Percentiles rank a stretch among this genome's conserved stretches.
Conservation (phyloP, 1,140 invertebrate species). For the Drosophila pseudoobscura region DNA sequence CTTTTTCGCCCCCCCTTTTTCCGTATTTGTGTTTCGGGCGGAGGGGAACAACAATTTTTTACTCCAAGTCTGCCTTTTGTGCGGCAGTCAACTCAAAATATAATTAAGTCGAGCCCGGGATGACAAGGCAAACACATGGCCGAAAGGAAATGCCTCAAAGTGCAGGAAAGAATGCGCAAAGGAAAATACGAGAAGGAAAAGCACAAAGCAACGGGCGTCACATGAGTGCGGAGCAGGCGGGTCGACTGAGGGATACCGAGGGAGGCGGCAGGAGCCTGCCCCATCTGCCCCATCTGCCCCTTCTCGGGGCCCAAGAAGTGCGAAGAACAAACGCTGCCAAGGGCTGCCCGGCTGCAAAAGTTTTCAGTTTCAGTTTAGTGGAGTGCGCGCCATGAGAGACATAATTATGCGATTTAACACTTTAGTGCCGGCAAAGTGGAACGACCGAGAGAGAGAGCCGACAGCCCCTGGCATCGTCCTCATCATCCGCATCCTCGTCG, state of each 20-base stretch:
- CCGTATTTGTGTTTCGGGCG: background rate
- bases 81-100: slow-evolving; percentile 56
- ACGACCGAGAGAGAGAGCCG: slow-evolving; percentile 33
- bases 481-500: slow-evolving; percentile 13
- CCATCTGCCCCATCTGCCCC: no score
- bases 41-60: slow-evolving; percentile 39
- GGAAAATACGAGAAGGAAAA: slow-evolving; percentile 10
- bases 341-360: slow-evolving; percentile 41
- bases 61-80: slow-evolving; percentile 7
- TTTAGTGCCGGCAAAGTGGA: slow-evolving; percentile 71
- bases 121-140: slow-evolving; percentile 63
- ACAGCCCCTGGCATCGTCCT: slow-evolving; percentile 1
- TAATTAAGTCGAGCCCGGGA: slow-evolving; percentile 61
- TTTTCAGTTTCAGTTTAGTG: slow-evolving; percentile 76
- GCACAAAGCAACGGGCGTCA: slow-evolving; percentile 48
- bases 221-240: slow-evolving; percentile 34
- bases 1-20: slow-evolving; percentile 4
- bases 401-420: slow-evolving; percentile 82
- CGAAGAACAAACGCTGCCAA: slow-evolving; percentile 44
- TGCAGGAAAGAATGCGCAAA: slow-evolving; percentile 47
- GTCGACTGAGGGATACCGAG: slow-evolving; percentile 19
- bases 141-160: slow-evolving; percentile 50
- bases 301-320: slow-evolving; percentile 3
- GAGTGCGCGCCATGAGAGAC: slow-evolving; percentile 77
- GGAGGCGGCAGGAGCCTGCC: no score